phyloP scores from a whole-genome alignment of 1,140 invertebrate genomes.

The Eumeta japonica region DNA sequence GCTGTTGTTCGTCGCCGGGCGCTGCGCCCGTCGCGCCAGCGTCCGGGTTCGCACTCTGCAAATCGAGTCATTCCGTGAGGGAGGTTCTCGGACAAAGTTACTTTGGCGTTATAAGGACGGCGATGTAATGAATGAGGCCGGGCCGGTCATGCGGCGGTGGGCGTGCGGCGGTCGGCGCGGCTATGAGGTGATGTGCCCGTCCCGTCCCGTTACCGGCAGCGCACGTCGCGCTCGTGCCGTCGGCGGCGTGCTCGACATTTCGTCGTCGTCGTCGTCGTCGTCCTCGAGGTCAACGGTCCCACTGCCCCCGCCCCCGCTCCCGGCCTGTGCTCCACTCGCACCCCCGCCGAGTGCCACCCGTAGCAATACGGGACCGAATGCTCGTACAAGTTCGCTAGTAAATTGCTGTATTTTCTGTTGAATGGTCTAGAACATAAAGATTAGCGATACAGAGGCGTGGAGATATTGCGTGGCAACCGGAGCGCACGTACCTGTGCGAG shows the following conservation, averaged over 20 bases:
- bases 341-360: slow-evolving; percentile 56
- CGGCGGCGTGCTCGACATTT: slow-evolving; percentile 41
- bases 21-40: no score
- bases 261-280: slow-evolving; percentile 40
- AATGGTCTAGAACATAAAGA: slow-evolving; percentile 67
- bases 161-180: slow-evolving; percentile 44
- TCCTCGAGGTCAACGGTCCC: slow-evolving; percentile 41
- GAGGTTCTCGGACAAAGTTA: no score
- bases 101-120: slow-evolving; percentile 49
- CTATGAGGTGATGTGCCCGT: slow-evolving; percentile 3
- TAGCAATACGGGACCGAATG: slow-evolving; percentile 66
- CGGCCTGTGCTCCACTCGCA: slow-evolving; percentile 36
- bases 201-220: slow-evolving; percentile 50
- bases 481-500: slow-evolving; percentile 67
- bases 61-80: slow-evolving; percentile 20
- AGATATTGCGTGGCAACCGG: neutral
- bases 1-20: slow-evolving; percentile 53
- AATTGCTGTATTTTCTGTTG: slow-evolving; percentile 74
- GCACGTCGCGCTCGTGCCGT: slow-evolving; percentile 39
- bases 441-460: neutral
- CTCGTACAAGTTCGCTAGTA: slow-evolving; percentile 65
- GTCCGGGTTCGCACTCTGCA: slow-evolving; percentile 55
- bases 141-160: slow-evolving; percentile 56
- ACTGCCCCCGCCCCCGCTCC: slow-evolving; percentile 16
- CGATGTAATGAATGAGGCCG: slow-evolving; percentile 47